Conservation (phyloP, 1,140 invertebrate species). For the Hypothenemus hampei region DNA sequence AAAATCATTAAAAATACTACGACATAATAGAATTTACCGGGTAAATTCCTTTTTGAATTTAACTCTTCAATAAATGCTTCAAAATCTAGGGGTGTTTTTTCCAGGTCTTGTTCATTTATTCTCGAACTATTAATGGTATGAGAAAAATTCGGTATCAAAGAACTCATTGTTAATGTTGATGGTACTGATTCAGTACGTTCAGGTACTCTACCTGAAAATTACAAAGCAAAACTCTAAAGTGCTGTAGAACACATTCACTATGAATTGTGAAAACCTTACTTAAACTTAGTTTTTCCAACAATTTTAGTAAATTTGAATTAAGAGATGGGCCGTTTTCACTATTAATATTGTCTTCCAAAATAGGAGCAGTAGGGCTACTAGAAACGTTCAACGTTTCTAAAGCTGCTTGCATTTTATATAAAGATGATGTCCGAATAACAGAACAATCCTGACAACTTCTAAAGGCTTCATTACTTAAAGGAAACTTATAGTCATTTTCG, state of each 20-base stretch:
- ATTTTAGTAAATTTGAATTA: conserved; percentile 12
- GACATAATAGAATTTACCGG: neutral
- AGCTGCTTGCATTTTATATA: conserved; percentile 1
- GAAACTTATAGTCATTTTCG: neutral
- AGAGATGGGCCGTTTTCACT: neutral
- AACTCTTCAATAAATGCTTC: conserved; percentile 14
- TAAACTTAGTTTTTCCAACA: conserved; percentile 23
- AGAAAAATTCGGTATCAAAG: neutral
- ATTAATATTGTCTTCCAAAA: neutral
- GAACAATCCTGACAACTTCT: conserved; percentile 16
- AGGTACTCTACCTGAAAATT: conserved; percentile 22
- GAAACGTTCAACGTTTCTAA: neutral
- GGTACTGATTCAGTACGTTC: conserved; percentile 20
- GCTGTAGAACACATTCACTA: too few species aligned
- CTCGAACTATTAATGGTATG: neutral
- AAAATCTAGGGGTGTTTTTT: conserved; percentile 15
- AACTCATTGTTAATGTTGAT: conserved; percentile 3
- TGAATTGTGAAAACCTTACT: conserved; percentile 1
- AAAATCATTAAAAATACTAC: neutral
- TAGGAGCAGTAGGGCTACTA: neutral
- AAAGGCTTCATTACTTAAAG: conserved; percentile 14
- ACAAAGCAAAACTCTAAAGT: neutral
- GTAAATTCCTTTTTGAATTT: neutral
- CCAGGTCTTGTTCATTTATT: neutral
- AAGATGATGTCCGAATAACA: conserved; percentile 1